These are phyloP conservation scores for Scylla paramamosain DNA, from an alignment of 1,140 invertebrate species.

Conservation along the genomic window DNA sequence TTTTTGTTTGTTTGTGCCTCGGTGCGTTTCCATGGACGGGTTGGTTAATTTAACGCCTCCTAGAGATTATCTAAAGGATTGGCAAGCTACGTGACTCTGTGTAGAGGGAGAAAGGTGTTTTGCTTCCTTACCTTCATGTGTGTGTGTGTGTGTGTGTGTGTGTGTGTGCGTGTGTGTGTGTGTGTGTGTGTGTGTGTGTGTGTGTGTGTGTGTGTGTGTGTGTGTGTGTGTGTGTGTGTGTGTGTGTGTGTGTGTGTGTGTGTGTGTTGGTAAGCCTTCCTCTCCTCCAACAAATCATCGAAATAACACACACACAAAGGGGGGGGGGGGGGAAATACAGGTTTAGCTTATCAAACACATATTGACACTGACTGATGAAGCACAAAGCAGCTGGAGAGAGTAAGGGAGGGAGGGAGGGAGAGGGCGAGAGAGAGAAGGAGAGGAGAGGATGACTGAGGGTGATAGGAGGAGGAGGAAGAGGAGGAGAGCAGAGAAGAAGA, in stretches of 20 bases:
- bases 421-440: too few relatives aligned
- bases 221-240: background rate
- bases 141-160: too few relatives aligned
- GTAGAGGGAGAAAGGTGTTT: background rate
- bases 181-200: background rate
- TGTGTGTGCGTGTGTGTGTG: too few relatives aligned
- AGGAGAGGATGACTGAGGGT: background rate
- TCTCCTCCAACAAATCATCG: too few relatives aligned
- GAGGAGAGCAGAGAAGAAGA: too few relatives aligned
- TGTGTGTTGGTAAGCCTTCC: background rate
- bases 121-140: background rate
- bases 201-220: background rate
- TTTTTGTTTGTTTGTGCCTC: too few relatives aligned
- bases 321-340: too few relatives aligned
- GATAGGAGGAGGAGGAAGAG: too few relatives aligned
- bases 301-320: too few relatives aligned
- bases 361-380: background rate
- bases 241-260: background rate
- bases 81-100: background rate
- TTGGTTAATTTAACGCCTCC: background rate
- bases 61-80: background rate
- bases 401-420: background rate
- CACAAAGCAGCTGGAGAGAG: background rate
- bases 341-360: background rate
- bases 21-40: background rate